Evolutionary conservation across 1,140 invertebrate species (phyloP).

Genomic region (Anadara kagoshimensis): DNA sequence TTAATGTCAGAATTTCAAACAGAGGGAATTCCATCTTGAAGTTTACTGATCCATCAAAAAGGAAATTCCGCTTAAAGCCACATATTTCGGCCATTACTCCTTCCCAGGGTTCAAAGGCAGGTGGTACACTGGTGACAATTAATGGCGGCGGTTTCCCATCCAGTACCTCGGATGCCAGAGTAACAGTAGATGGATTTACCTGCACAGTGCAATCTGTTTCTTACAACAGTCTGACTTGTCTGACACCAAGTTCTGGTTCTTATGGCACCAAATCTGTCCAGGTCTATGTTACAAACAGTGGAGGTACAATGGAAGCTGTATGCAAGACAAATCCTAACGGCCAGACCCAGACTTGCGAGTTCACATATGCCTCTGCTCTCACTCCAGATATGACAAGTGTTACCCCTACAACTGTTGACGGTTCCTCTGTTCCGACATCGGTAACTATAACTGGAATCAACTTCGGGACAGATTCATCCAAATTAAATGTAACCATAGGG

Average conservation of each 20-base stretch:
- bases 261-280: background rate
- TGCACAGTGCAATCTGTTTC: constrained; percentile 11
- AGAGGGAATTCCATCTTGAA: constrained; percentile 23
- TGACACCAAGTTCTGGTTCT: background rate
- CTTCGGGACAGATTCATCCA: constrained; percentile 14
- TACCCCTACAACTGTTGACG: constrained; percentile 3
- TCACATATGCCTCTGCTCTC: background rate
- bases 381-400: constrained; percentile 27
- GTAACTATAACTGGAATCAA: constrained; percentile 12
- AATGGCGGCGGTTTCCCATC: constrained; percentile 30
- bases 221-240: constrained; percentile 24
- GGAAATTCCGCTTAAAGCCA: constrained; percentile 31
- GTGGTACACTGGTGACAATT: constrained; percentile 37
- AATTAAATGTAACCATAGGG: constrained; percentile 27
- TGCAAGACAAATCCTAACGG: constrained; percentile 2
- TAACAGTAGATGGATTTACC: background rate
- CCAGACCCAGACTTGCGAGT: constrained; percentile 7
- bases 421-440: constrained; percentile 2
- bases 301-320: constrained; percentile 4
- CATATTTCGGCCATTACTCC: constrained; percentile 27
- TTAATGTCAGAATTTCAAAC: constrained; percentile 34
- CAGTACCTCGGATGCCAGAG: background rate
- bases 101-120: constrained; percentile 31
- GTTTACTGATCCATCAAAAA: background rate
- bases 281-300: constrained; percentile 14